These are phyloP conservation scores for Piezodorus guildinii DNA, from an alignment of 1,140 invertebrate genomes.

Conservation along the genomic window DNA sequence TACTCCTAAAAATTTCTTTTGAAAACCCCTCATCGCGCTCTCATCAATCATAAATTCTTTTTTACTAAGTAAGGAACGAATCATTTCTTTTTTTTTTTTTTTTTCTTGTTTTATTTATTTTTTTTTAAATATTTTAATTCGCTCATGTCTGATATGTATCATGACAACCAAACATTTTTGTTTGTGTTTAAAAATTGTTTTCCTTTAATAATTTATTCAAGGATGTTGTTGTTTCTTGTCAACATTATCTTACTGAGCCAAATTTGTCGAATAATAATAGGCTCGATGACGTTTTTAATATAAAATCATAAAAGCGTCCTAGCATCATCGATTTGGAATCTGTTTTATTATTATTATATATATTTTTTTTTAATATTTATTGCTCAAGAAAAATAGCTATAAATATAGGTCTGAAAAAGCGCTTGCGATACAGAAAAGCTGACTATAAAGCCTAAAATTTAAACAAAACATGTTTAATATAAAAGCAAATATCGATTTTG, in stretches of 20 bases:
- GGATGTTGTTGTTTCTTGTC: neutral
- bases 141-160: conserved; percentile 17
- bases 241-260: neutral
- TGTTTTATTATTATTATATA: too few relatives aligned
- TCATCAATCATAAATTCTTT: conserved; percentile 15
- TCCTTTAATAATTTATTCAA: neutral
- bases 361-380: neutral
- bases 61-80: conserved; percentile 9
- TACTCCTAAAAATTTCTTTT: neutral
- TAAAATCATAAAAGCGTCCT: neutral
- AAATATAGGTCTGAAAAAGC: too few relatives aligned
- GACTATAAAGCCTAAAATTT: too few relatives aligned
- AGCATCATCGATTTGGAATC: neutral
- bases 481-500: too few relatives aligned
- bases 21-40: conserved; percentile 5
- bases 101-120: neutral
- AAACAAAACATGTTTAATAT: too few relatives aligned
- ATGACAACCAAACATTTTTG: conserved; percentile 18
- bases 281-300: neutral
- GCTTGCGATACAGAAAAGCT: too few relatives aligned
- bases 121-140: conserved; percentile 1
- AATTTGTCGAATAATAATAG: neutral
- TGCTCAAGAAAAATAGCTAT: neutral
- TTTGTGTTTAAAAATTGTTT: neutral
- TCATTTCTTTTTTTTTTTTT: neutral